Evolutionary conservation across 92 coral and sea anemone species (phyloP).

Genomic region (Chrysogorgia sp.): DNA sequence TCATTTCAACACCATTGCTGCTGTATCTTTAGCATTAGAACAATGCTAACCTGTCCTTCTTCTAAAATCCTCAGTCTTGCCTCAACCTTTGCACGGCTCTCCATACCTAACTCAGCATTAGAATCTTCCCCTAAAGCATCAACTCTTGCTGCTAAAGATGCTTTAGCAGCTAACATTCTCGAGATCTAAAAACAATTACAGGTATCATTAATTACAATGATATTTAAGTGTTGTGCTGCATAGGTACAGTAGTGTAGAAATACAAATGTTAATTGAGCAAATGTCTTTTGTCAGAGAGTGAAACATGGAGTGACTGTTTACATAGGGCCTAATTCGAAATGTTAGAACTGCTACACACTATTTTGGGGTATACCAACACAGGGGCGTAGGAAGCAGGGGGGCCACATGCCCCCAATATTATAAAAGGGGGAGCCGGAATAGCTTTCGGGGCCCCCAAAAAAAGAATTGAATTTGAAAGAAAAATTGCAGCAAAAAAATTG

Average conservation of each 20-base stretch:
- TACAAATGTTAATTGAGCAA: not conserved
- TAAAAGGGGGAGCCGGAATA: too few species aligned
- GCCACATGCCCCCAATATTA: too few species aligned
- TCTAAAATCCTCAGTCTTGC: constrained; percentile 85
- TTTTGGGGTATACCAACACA: not conserved
- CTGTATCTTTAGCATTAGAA: not conserved
- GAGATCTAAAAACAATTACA: constrained; percentile 67
- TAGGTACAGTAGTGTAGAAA: too few species aligned
- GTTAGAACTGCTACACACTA: too few species aligned
- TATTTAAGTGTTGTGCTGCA: too few species aligned
- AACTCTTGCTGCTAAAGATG: constrained; percentile 91
- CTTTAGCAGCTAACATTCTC: constrained; percentile 96
- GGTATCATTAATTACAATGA: not conserved
- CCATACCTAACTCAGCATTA: constrained; percentile 81
- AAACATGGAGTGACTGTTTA: too few species aligned
- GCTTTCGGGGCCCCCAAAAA: too few species aligned
- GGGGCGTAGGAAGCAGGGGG: not conserved
- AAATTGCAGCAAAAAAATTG: too few species aligned
- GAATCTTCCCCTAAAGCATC: constrained; percentile 97
- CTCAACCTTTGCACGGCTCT: constrained; percentile 83
- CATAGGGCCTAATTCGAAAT: too few species aligned
- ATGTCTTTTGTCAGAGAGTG: too few species aligned
- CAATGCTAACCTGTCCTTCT: constrained; percentile 80
- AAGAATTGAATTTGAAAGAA: too few species aligned
- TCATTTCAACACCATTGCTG: not conserved